Percentiles rank a stretch among this genome's conserved stretches.
phyloP scores from a whole-genome alignment of 30 jellyfish, hydroid and myxozoan genomes.

The Nemopilema nomurai region DNA sequence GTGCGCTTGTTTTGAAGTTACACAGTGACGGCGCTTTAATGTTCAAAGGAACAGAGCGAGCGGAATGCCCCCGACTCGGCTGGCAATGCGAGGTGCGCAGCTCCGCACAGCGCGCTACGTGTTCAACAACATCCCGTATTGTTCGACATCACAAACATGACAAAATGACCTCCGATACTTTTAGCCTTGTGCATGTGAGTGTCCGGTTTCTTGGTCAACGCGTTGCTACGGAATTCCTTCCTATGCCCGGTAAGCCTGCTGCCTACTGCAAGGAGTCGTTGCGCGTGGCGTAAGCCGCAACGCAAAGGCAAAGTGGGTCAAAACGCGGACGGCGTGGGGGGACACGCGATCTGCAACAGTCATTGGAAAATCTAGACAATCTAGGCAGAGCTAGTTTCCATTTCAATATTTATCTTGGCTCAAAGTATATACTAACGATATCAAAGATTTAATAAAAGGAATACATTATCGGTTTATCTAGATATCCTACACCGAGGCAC shows the following conservation, averaged over 20 bases:
- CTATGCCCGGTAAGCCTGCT: background rate
- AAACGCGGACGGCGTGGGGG: too few relatives aligned
- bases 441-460: too few relatives aligned
- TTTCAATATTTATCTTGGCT: too few relatives aligned
- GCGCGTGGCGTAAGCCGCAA: background rate
- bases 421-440: too few relatives aligned
- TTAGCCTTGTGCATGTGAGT: background rate
- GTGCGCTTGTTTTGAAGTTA: conserved; percentile 25
- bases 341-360: too few relatives aligned
- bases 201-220: background rate
- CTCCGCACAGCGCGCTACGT: background rate
- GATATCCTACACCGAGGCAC: too few relatives aligned
- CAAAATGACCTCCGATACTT: conserved; percentile 17
- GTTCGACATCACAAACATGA: conserved; percentile 7
- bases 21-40: conserved; percentile 31
- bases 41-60: conserved; percentile 20
- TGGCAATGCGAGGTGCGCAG: conserved; percentile 2
- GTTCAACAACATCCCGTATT: conserved; percentile 21
- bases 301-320: too few relatives aligned
- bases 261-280: background rate
- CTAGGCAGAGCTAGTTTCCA: too few relatives aligned
- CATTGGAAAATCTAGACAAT: too few relatives aligned
- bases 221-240: background rate
- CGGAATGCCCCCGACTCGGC: conserved; percentile 49
- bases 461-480: too few relatives aligned